A percentile compares a stretch with the other conserved stretches of the same genome.
Evolutionary conservation across 2,113 vertebrate species (phyloP).

Genomic region (Holacanthus passer): DNA sequence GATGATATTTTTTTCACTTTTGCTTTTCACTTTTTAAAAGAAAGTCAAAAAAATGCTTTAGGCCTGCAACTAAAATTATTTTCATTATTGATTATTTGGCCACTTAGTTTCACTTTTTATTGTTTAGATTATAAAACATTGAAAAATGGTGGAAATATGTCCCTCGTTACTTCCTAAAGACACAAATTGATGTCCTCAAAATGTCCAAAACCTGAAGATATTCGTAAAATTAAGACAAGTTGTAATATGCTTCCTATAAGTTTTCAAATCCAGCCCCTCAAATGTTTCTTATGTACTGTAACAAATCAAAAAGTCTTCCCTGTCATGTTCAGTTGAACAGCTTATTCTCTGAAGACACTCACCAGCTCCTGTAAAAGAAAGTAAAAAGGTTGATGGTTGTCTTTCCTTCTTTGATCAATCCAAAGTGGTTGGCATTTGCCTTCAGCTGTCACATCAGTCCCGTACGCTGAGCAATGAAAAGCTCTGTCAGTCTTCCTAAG

Average conservation of each 20-base stretch:
- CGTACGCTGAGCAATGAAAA: constrained; percentile 19
- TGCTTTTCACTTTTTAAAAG: not conserved
- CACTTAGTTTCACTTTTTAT: no score
- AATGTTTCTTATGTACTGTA: not conserved
- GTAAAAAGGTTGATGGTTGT: constrained; percentile 10
- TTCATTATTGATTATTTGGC: not conserved
- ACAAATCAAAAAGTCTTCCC: constrained; percentile 1
- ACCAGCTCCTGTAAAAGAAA: not conserved
- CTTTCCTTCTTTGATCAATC: constrained; percentile 5
- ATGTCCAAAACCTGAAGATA: not conserved
- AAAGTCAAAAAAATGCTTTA: not conserved
- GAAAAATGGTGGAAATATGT: not conserved
- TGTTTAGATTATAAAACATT: not conserved
- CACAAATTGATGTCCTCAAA: not conserved
- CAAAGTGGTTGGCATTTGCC: constrained; percentile 25
- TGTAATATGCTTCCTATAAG: not conserved
- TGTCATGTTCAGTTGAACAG: constrained; percentile 2
- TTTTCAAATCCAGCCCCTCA: not conserved
- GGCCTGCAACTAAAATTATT: not conserved
- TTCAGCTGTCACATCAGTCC: constrained; percentile 3
- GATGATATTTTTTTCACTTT: no score
- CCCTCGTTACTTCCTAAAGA: not conserved
- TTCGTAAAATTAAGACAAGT: not conserved
- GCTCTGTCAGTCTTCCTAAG: constrained; percentile 33
- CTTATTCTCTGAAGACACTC: not conserved